Evolutionary conservation across 2,888 invertebrate species (phyloP), one percentile per base, ranked within the genome.

Genomic region (Pocota personata): DNA sequence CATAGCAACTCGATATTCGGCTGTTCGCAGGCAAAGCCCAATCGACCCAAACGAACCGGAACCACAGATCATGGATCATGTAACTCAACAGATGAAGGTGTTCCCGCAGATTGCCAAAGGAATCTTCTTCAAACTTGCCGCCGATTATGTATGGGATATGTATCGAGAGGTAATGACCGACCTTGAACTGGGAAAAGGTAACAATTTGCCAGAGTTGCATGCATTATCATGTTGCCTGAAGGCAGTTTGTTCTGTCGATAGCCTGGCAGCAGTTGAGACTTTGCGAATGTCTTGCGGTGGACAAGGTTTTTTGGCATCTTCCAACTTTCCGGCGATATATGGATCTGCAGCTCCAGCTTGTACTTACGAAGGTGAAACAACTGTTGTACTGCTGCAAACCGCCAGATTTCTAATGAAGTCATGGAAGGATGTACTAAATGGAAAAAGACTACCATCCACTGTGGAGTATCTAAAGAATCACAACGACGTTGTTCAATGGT

Each of bases 311-410:
- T 95, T 97, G 95, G 94, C 95, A 12, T 94, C 95, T 21, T 96
- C 97, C 87, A 97, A 96, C 91, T 93, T 99, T 87, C 97, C 97
- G 12, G 94, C 95, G 86, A 96, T 96, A 5, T 98, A 97, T 91
- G 96, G 96, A 0, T 92, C 95, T 86, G 95, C 95, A 55, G 96
- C 97, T 0, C 98, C 98, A 27, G 96, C 97, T 80, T 96, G 96
- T 91, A 98, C 98, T 1, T 98, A 98, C 91, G 98, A 99, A 93
- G 98, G 99, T 0, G 98, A 99, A 93, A 98, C 98, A 92, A 98
- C 98, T 0, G 98, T 99, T 40, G 93, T 99, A 89, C 93, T 96
- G 80, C 93, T 98, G 76, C 98, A 99, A 93, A 97, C 97, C 0
- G 97, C 98, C 1, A 94, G 96, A 87, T 97, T 95, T 91, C 93